Evolutionary conservation across 2,797 vertebrate genomes (phyloP), one percentile per base, ranked within the genome.

Genomic region (Mergus octosetaceus): DNA sequence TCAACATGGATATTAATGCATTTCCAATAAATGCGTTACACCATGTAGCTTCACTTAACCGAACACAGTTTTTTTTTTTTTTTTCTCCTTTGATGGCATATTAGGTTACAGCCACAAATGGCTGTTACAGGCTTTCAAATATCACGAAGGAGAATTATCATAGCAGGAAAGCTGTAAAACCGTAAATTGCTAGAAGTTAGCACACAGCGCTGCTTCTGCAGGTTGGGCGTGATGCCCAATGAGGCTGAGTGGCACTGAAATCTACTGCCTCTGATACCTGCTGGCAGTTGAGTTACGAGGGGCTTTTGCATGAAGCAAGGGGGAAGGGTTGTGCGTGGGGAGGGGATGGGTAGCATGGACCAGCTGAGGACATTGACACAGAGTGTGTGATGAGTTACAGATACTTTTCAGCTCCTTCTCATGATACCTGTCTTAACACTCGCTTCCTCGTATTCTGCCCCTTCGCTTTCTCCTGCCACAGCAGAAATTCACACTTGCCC

Each of bases 141-240:
- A 93, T n/a, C 58, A 41, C 15, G 66, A 90, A 38, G 53, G 54
- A 58, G 90, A 90, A 96, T 89, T 89, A 87, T 87, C 88, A 80
- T 82, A 93, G 91, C 91, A 78, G 87, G 89, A 90, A 84, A 86
- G 87, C 82, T 61, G 73, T 54, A 81, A 93, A 87, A 49, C 51
- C 76, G 43, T 72, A 89, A 92, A 89, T 78, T 91, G 87, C 70
- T 76, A 13, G 27, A 91, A 84, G 79, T 66, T 76, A 86, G 60
- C 70, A 60, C 62, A 57, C 45, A 72, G 73, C 0, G 0, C 39
- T 90, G 79, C 79, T 95, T 88, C 7, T 3, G 89, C 85, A 79
- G 62, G 53, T 83, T 88, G 87, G 87, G 91, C 32, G 2, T 32
- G 68, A 25, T 73, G 85, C 89, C 89, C 94, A 64, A 62, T 7